Evolutionary conservation across 53 echinoderm and acorn worm species (phyloP).

Genomic region (Hippasteria phrygiana): DNA sequence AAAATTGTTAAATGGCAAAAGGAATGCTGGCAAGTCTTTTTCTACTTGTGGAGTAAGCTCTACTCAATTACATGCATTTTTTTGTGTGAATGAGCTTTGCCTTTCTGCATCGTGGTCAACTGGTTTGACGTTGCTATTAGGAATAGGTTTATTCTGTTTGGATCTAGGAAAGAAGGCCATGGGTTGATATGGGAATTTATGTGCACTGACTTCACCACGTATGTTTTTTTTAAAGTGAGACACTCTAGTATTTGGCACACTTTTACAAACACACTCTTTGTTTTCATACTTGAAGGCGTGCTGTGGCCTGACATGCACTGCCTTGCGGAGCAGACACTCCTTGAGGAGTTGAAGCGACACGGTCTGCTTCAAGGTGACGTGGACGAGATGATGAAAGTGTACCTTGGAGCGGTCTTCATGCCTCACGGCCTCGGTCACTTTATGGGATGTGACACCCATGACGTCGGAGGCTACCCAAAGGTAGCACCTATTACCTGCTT

Average conservation of each 20-base stretch:
- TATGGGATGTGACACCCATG: conserved; percentile 93
- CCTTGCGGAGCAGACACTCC: conserved; percentile 78
- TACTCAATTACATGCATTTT: not conserved
- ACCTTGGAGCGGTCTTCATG: conserved; percentile 95
- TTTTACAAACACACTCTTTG: not conserved
- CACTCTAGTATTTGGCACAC: not conserved
- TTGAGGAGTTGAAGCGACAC: conserved; percentile 75
- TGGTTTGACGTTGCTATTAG: too few relatives aligned
- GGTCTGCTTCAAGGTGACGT: conserved; percentile 89
- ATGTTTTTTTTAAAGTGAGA: too few relatives aligned
- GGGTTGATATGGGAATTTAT: too few relatives aligned
- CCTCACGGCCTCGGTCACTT: conserved; percentile 98
- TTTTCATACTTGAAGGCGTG: conserved; percentile 61
- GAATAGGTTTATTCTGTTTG: too few relatives aligned
- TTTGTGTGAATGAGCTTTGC: not conserved
- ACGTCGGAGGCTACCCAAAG: conserved; percentile 94
- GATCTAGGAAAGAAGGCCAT: too few relatives aligned
- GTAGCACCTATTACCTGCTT: conserved; percentile 52
- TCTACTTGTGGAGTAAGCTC: too few relatives aligned
- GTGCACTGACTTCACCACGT: too few relatives aligned
- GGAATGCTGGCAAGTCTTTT: too few relatives aligned
- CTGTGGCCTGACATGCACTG: conserved; percentile 96
- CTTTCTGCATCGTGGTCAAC: too few relatives aligned
- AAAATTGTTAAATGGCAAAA: too few relatives aligned
- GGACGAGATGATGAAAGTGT: conserved; percentile 85